Conservation (phyloP, 2,113 vertebrate species). For the Paramisgurnus dabryanus region DNA sequence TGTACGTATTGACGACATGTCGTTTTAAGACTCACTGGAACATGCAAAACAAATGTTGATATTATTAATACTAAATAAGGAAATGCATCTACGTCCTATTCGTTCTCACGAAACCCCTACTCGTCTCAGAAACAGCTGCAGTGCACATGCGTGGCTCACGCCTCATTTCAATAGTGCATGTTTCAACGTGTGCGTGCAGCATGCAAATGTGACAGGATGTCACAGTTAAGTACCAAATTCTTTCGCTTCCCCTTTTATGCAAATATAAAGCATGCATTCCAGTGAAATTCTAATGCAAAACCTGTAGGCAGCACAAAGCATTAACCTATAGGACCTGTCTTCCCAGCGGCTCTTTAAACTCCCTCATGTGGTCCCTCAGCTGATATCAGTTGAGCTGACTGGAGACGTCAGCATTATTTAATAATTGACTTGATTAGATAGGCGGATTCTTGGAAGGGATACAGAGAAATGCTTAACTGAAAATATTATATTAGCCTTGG, state of each 20-base stretch:
- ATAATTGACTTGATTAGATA: conserved; percentile 14
- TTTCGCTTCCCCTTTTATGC: not conserved
- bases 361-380: conserved; percentile 29
- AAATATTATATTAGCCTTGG: conserved; percentile 31
- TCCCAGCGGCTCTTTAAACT: not conserved
- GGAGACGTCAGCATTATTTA: conserved; percentile 22
- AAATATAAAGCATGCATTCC: not conserved
- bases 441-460: not conserved
- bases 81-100: not conserved
- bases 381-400: conserved; percentile 4
- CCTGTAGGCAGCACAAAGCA: not conserved
- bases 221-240: not conserved
- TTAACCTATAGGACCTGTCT: not conserved
- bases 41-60: too few species aligned
- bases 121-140: not conserved
- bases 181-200: not conserved
- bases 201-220: not conserved
- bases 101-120: too few species aligned
- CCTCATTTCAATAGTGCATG: not conserved
- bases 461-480: conserved; percentile 7
- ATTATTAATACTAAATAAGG: not conserved
- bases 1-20: not conserved
- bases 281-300: not conserved
- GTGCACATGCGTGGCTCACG: not conserved
- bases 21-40: too few species aligned